phyloP scores from a whole-genome alignment of 2,113 vertebrate species.

The Gallinago paraguaiae region DNA sequence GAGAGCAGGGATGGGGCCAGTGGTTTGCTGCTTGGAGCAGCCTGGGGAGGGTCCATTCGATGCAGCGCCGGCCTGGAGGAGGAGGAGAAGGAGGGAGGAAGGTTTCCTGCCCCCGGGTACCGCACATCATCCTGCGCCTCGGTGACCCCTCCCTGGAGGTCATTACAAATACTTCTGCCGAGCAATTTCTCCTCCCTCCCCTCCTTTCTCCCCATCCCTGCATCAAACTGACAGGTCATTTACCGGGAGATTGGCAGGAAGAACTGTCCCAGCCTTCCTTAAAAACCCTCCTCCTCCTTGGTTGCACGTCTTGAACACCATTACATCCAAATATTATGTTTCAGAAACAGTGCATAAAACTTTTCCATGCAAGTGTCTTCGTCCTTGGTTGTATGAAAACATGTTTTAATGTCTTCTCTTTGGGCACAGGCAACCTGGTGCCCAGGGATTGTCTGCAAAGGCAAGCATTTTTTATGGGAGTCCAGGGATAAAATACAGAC shows the following conservation, averaged over 20 bases:
- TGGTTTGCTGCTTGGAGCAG: not conserved
- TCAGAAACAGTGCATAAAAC: fast-evolving
- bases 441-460: not conserved
- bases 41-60: not conserved
- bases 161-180: slow-evolving; percentile 10
- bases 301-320: fast-evolving
- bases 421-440: not conserved
- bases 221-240: slow-evolving; percentile 34
- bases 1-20: not conserved
- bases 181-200: not conserved
- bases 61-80: not conserved
- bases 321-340: not conserved
- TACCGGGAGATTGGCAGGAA: not conserved
- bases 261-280: not conserved
- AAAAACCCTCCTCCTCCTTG: not conserved
- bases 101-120: not conserved
- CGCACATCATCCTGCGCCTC: not conserved
- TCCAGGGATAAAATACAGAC: not conserved
- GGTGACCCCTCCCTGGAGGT: not conserved
- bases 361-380: fast-evolving
- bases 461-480: not conserved
- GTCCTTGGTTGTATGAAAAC: not conserved
- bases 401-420: not conserved
- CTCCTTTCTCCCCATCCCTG: not conserved
- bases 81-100: not conserved